These are phyloP conservation scores for Petrocephalus sullivani DNA, from an alignment of 2,797 vertebrate species.

Conservation along the genomic window DNA sequence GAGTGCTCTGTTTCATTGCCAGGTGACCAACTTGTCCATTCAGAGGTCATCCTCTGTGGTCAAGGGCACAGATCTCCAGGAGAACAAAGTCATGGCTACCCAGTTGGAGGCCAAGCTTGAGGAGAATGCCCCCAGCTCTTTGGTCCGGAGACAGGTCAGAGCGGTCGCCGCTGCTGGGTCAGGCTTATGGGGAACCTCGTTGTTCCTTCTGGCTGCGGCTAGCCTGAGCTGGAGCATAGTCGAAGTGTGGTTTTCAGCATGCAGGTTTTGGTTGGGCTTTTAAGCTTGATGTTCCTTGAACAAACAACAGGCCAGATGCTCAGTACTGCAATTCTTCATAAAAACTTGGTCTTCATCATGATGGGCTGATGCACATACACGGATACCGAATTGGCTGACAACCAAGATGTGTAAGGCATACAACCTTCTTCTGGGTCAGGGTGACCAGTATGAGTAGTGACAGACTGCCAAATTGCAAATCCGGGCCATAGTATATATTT, in stretches of 20 bases:
- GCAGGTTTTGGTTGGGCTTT: too few species aligned
- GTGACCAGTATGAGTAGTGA: background rate
- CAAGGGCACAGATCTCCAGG: constrained; percentile 63
- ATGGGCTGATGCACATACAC: background rate
- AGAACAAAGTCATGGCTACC: constrained; percentile 92
- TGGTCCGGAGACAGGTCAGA: constrained; percentile 68
- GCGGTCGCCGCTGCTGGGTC: background rate
- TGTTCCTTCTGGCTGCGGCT: background rate
- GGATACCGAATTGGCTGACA: background rate
- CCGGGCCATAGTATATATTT: too few species aligned
- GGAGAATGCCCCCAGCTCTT: constrained; percentile 67
- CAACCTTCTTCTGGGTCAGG: background rate
- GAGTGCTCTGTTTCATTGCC: constrained; percentile 6
- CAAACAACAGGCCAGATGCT: background rate
- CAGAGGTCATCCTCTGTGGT: constrained; percentile 58
- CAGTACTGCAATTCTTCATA: background rate
- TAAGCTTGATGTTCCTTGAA: background rate
- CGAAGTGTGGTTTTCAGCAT: background rate
- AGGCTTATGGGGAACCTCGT: background rate
- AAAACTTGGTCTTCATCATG: background rate
- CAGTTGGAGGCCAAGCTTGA: constrained; percentile 90
- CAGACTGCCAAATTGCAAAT: background rate
- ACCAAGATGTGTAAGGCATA: background rate
- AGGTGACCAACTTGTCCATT: constrained; percentile 60
- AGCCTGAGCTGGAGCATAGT: background rate